phyloP scores from a whole-genome alignment of 1,140 invertebrate species.

The Apocrypta bakeri region DNA sequence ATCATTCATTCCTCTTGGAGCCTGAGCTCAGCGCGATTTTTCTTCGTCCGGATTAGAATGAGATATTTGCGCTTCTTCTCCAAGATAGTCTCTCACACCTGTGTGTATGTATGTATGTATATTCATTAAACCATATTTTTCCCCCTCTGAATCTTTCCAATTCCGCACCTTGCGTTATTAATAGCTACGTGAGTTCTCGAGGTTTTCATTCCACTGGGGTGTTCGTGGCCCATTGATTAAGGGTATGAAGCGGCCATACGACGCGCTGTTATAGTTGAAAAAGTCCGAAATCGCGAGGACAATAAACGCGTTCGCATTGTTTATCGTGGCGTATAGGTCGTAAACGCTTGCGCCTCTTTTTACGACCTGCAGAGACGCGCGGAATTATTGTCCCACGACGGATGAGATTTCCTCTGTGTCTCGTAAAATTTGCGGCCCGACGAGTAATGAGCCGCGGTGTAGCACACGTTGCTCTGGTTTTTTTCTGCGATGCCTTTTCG shows the following conservation, averaged over 20 bases:
- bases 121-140: no score
- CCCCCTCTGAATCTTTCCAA: no score
- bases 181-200: no score
- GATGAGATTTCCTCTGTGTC: conserved; percentile 59
- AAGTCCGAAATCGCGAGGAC: conserved; percentile 15
- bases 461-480: no score
- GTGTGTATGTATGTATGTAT: background rate
- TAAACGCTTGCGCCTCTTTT: conserved; percentile 48
- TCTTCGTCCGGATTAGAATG: conserved; percentile 29
- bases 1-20: conserved; percentile 28
- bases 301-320: conserved; percentile 49
- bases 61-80: conserved; percentile 11
- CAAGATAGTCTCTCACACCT: no score
- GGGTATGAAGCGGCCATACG: no score
- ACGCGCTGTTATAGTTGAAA: no score
- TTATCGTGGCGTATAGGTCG: conserved; percentile 54
- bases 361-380: conserved; percentile 33
- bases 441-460: conserved; percentile 34
- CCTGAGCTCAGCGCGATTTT: conserved; percentile 17
- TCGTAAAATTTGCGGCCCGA: conserved; percentile 55
- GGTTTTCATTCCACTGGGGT: no score
- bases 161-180: no score
- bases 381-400: conserved; percentile 53
- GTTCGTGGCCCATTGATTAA: no score
- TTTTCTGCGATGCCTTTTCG: background rate